Base-by-base conservation (phyloP, 2,797 vertebrate species). In the Staurois parvus region DNA sequence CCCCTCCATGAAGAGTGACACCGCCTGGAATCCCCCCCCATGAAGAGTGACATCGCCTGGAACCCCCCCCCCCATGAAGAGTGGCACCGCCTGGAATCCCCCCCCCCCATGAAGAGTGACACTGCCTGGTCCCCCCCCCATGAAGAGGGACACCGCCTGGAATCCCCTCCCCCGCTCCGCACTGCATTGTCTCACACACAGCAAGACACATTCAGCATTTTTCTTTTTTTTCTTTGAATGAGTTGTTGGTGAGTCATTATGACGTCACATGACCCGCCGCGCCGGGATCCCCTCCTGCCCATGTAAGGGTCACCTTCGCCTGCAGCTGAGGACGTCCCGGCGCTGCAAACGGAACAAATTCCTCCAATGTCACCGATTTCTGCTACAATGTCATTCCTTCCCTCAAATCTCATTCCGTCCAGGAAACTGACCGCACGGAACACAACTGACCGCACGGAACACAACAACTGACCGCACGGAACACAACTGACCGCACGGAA, bases 201-300 rank as follows among this genome's bases (percentile, higher is more conserved):
- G 28, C 66, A 81, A 78, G 59, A 56, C 56, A 56, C 74, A 76
- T 82, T 76, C 72, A 73, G 64, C 69, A 29, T 69, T 83, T 75
- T 72, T 73, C 37, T 48, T 81, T 29, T 62, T 76, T 34, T 81
- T 62, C 42, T 76, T 34, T 81, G 66, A 86, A 82, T 86, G 79
- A 72, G 29, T 37, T 80, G 67, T 40, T n/a, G 21, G 64, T 85
- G 72, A 68, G 76, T 85, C 84, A 85, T 42, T 11, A 3, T 5
- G 29, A 72, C 28, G 52, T 21, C 78, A 76, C 62, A 11, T 76
- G 84, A 59, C 21, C 45, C n/a, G 82, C 75, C 40, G 72, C 32
- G 56, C 48, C 42, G 52, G 37, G 69, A 59, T 40, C 70, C 52
- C 26, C 64, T 6, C 32, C 67, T 79, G 64, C 37, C 77, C 77